Conservation (phyloP, 2,888 invertebrate genomes). For the Sialis fuliginosa region DNA sequence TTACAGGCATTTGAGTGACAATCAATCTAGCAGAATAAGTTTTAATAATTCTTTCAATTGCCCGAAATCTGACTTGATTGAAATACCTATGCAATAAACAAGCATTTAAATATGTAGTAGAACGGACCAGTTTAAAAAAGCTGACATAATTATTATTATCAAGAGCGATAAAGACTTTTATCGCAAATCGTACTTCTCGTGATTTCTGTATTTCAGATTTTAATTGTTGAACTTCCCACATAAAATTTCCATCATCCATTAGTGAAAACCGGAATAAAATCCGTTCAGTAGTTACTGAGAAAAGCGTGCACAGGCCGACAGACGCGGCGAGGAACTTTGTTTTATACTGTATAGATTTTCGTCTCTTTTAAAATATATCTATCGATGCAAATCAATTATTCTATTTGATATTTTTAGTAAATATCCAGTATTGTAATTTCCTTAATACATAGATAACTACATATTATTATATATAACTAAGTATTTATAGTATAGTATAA, state of each 20-base stretch:
- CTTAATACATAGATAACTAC: no score
- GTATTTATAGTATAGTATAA: no score
- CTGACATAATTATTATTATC: constrained; percentile 82
- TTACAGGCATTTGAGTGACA: constrained; percentile 41
- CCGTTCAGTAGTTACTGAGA: no score
- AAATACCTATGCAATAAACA: constrained; percentile 86
- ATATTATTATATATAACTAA: no score
- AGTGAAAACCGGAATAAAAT: no score
- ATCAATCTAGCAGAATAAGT: constrained; percentile 52
- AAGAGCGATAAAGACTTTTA: constrained; percentile 64
- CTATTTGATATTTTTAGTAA: no score
- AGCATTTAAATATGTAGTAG: constrained; percentile 67
- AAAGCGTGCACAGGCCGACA: no score
- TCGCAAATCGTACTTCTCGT: constrained; percentile 56
- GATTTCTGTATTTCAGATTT: constrained; percentile 61
- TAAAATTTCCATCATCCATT: constrained; percentile 76
- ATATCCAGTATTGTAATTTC: no score
- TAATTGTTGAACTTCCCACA: constrained; percentile 71
- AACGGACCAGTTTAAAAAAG: constrained; percentile 70
- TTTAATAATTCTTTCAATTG: constrained; percentile 58
- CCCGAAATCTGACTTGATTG: constrained; percentile 63
- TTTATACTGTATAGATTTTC: no score
- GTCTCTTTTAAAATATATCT: no score
- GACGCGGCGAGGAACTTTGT: no score
- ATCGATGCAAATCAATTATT: no score